Conservation (phyloP, 2,888 invertebrate genomes). For the Cheilosia scutellata region DNA sequence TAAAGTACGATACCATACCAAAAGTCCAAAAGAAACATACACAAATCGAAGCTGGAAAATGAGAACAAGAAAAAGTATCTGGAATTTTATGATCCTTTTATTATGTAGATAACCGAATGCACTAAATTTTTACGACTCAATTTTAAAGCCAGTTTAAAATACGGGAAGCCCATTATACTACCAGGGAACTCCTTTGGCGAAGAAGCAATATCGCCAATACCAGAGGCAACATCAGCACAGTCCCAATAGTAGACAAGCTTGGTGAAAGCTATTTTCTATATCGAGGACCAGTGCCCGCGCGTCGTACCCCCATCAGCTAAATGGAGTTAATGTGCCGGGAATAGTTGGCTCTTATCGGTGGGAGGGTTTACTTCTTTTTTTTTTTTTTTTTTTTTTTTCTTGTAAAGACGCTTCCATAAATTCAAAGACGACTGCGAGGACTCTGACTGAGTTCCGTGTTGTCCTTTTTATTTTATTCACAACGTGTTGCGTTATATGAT, state of each 20-base stretch:
- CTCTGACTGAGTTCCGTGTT: conserved; percentile 6
- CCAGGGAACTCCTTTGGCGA: conserved; percentile 20
- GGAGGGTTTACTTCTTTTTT: neutral
- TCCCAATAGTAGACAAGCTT: conserved; percentile 19
- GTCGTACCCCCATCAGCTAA: conserved; percentile 23
- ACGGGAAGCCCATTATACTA: conserved; percentile 40
- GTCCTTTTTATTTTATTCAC: conserved; percentile 45
- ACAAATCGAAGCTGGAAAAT: conserved; percentile 41
- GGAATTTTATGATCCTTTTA: conserved; percentile 67
- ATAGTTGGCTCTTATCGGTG: conserved; percentile 55
- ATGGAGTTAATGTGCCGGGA: conserved; percentile 64
- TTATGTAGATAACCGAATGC: conserved; percentile 66
- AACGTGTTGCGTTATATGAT: conserved; percentile 62
- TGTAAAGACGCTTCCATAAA: conserved; percentile 36
- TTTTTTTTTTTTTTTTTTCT: neutral
- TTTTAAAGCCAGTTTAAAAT: conserved; percentile 63
- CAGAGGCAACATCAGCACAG: conserved; percentile 11
- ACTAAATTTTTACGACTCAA: conserved; percentile 68
- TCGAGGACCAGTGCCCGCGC: conserved; percentile 5
- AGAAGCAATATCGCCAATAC: conserved; percentile 29
- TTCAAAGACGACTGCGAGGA: conserved; percentile 40
- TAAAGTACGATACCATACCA: conserved; percentile 39
- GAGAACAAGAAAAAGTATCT: conserved; percentile 40
- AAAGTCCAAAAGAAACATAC: conserved; percentile 14
- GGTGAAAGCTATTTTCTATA: conserved; percentile 27